A percentile compares a stretch with the other conserved stretches of the same genome.
Conservation (phyloP, 2,113 vertebrate species). For the Carassius gibelio region DNA sequence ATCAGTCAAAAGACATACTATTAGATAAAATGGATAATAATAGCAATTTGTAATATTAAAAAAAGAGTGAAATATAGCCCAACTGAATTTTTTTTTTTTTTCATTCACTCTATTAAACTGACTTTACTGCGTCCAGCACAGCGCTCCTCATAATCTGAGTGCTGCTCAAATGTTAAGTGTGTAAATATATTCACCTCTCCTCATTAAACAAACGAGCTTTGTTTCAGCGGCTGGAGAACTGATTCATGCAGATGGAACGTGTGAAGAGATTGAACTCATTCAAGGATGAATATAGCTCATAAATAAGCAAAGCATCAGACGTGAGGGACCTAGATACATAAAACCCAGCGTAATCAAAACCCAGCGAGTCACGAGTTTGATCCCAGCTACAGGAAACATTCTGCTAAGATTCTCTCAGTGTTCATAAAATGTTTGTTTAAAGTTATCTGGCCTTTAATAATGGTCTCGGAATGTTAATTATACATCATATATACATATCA, state of each 20-base stretch:
- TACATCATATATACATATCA: too few relatives aligned
- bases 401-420: background rate
- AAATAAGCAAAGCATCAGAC: constrained; percentile 4
- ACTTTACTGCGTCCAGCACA: background rate
- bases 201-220: constrained; percentile 60
- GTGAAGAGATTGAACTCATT: constrained; percentile 18
- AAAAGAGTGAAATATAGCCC: too few relatives aligned
- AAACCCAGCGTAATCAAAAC: background rate
- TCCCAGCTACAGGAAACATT: background rate
- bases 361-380: too few relatives aligned
- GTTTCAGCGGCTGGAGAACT: constrained; percentile 51
- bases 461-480: background rate
- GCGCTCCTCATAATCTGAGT: background rate
- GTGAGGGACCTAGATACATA: background rate
- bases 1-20: too few relatives aligned
- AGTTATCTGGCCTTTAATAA: background rate
- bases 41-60: background rate
- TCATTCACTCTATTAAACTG: too few relatives aligned
- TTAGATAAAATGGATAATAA: background rate
- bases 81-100: too few relatives aligned
- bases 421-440: background rate
- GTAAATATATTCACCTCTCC: constrained; percentile 66
- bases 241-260: constrained; percentile 52
- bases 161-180: constrained; percentile 48
- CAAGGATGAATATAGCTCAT: background rate